Evolutionary conservation across 2,797 vertebrate genomes (phyloP).

Genomic region (Alectoris magna): DNA sequence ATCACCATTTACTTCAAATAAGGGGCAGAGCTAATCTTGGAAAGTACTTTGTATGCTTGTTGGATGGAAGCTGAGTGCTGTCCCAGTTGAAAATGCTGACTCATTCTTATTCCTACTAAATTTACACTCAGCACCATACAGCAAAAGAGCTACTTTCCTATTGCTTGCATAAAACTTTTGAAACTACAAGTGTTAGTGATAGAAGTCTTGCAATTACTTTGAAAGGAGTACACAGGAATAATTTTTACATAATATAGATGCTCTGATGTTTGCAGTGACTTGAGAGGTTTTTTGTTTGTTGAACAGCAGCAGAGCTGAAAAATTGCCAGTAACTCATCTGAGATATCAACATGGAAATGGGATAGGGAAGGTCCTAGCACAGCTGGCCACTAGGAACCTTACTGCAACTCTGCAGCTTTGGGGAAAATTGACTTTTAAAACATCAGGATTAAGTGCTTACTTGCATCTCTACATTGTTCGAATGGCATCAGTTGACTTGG

Average conservation of each 20-base stretch:
- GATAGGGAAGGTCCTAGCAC: background rate
- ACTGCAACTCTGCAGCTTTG: background rate
- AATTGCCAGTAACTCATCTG: background rate
- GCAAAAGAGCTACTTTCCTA: background rate
- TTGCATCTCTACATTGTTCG: background rate
- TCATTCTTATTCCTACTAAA: background rate
- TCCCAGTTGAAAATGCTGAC: background rate
- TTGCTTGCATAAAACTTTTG: background rate
- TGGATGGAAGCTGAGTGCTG: background rate
- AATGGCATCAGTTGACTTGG: background rate
- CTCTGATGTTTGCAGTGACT: background rate
- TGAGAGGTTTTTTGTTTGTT: background rate
- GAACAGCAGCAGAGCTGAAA: background rate
- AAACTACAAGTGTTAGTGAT: background rate
- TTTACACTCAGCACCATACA: background rate
- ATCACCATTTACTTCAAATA: slow-evolving; percentile 10
- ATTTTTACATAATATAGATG: background rate
- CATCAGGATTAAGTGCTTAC: rapidly evolving
- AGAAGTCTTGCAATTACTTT: background rate
- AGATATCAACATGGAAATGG: rapidly evolving
- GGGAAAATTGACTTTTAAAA: background rate
- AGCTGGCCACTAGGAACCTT: background rate
- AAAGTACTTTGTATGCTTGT: background rate
- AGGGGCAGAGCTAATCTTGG: slow-evolving; percentile 9
- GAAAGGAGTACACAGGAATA: background rate